These are phyloP conservation scores for Oxyruncus cristatus DNA, from an alignment of 2,113 vertebrate genomes.

Conservation along the genomic window DNA sequence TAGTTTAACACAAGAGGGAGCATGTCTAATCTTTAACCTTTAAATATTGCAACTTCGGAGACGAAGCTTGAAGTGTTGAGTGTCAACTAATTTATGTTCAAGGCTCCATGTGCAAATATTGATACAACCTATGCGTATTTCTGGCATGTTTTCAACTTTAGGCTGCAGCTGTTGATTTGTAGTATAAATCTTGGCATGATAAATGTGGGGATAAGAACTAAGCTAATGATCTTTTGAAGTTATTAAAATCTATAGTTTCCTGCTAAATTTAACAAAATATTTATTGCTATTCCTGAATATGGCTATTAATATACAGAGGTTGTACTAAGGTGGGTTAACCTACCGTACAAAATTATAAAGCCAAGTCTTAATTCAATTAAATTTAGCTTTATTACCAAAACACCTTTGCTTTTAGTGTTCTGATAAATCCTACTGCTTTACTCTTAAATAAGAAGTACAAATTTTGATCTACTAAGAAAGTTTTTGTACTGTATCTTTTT, in stretches of 20 bases:
- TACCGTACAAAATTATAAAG: background rate
- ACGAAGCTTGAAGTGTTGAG: slow-evolving; percentile 61
- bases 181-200: background rate
- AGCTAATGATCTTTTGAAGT: background rate
- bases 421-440: background rate
- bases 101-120: slow-evolving; percentile 58
- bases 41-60: slow-evolving; percentile 66
- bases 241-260: background rate
- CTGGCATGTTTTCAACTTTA: slow-evolving; percentile 30
- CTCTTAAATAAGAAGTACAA: background rate
- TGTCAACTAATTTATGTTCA: slow-evolving; percentile 52
- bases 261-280: background rate
- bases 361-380: background rate
- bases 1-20: slow-evolving; percentile 76
- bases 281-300: background rate
- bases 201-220: background rate
- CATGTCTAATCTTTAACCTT: slow-evolving; percentile 76
- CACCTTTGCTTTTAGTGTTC: background rate
- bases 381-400: background rate
- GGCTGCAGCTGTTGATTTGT: slow-evolving; percentile 34
- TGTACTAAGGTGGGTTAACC: background rate
- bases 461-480: background rate
- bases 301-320: background rate
- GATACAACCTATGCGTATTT: slow-evolving; percentile 53
- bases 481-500: background rate